Conservation (phyloP, 2,888 invertebrate genomes). For the Amphiduros pacificus region DNA sequence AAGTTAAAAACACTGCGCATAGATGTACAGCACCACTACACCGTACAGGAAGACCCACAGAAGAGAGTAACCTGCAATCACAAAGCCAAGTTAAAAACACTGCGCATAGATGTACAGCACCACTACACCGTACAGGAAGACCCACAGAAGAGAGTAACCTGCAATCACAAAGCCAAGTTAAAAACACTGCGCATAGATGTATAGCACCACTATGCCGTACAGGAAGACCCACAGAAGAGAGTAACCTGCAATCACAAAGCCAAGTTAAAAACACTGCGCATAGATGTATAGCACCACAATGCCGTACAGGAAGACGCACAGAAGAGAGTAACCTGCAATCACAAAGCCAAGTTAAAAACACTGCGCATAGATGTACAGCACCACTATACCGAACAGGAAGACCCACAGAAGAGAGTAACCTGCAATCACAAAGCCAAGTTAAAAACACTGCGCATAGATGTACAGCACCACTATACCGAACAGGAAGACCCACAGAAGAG, state of each 20-base stretch:
- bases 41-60: conserved; percentile 50
- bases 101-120: conserved; percentile 53
- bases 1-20: too few relatives aligned
- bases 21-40: conserved; percentile 50
- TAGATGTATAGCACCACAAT: conserved; percentile 51
- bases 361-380: conserved; percentile 53
- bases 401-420: conserved; percentile 54
- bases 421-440: too few relatives aligned
- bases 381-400: conserved; percentile 42
- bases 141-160: conserved; percentile 52
- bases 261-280: too few relatives aligned
- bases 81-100: too few relatives aligned
- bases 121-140: conserved; percentile 45
- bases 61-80: conserved; percentile 51
- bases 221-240: conserved; percentile 53
- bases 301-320: conserved; percentile 49
- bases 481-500: conserved; percentile 49
- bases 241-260: conserved; percentile 49
- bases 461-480: conserved; percentile 49
- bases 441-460: conserved; percentile 51
- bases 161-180: too few relatives aligned
- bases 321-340: conserved; percentile 51
- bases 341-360: too few relatives aligned
- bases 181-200: conserved; percentile 50
- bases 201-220: conserved; percentile 47